Conservation (phyloP, 1,140 invertebrate species). For the Zaprionus taronus region DNA sequence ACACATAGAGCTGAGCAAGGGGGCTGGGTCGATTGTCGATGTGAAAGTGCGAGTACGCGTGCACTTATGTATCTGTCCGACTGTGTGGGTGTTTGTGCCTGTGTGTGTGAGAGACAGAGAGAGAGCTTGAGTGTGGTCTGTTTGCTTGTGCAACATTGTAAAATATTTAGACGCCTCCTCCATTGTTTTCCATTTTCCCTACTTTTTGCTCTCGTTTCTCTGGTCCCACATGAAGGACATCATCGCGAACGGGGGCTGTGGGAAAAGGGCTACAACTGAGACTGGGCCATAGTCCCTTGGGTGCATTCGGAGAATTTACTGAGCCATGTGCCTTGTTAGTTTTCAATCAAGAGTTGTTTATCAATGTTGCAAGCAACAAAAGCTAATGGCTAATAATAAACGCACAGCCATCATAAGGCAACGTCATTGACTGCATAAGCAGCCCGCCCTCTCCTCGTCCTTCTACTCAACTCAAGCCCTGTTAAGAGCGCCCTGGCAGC, state of each 20-base stretch:
- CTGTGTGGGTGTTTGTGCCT: neutral
- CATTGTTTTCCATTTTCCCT: conserved; percentile 52
- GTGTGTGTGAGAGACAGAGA: conserved; percentile 5
- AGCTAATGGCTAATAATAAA: conserved; percentile 73
- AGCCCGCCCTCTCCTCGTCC: neutral
- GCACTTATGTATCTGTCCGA: neutral
- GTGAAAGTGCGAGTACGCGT: neutral
- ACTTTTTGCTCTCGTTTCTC: conserved; percentile 22
- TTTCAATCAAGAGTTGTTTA: conserved; percentile 78
- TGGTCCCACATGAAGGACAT: conserved; percentile 25
- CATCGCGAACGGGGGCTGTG: neutral
- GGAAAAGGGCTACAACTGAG: neutral
- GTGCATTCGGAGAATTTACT: conserved; percentile 61
- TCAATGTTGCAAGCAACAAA: conserved; percentile 72
- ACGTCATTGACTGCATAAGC: conserved; percentile 30
- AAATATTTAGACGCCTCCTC: conserved; percentile 54
- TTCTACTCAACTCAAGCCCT: neutral
- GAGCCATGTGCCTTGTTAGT: conserved; percentile 73
- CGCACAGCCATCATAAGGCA: conserved; percentile 12
- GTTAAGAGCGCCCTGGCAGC: neutral
- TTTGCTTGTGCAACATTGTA: conserved; percentile 37
- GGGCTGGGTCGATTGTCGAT: conserved; percentile 1
- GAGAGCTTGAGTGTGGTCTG: conserved; percentile 17
- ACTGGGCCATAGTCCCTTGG: conserved; percentile 32
- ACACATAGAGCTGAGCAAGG: neutral